Percentiles rank a stretch among this genome's conserved stretches.
phyloP scores from a whole-genome alignment of 2,797 vertebrate species.

The Carduelis carduelis region DNA sequence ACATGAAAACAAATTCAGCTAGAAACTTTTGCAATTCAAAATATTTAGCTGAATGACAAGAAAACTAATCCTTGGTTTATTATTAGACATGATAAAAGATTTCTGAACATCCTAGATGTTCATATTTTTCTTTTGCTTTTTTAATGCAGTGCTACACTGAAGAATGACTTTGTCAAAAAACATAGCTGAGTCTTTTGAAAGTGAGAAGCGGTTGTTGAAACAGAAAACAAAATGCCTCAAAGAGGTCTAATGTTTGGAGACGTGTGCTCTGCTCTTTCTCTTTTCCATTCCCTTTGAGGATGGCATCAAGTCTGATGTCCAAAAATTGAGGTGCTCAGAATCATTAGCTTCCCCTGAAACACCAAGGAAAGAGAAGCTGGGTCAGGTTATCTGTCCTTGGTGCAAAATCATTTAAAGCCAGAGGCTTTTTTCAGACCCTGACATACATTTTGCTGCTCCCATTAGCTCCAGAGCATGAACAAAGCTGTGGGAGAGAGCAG shows the following conservation, averaged over 20 bases:
- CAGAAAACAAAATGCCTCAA: background rate
- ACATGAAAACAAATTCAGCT: background rate
- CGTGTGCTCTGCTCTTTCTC: background rate
- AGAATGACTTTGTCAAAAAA: constrained; percentile 25
- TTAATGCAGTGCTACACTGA: constrained; percentile 44
- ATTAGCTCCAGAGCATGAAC: background rate
- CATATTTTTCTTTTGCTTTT: constrained; percentile 29
- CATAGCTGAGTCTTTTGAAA: background rate
- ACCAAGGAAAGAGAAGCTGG: background rate
- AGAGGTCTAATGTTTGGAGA: background rate
- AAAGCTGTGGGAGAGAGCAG: background rate
- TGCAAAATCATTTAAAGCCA: background rate
- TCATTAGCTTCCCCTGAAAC: background rate
- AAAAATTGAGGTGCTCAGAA: background rate
- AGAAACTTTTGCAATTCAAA: constrained; percentile 40
- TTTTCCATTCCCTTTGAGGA: background rate
- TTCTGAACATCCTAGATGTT: constrained; percentile 5
- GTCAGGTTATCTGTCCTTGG: background rate
- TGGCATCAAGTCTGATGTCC: background rate
- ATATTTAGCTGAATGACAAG: constrained; percentile 40
- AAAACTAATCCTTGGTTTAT: constrained; percentile 28
- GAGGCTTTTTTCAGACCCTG: background rate
- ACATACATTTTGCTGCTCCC: background rate
- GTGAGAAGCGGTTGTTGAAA: background rate
- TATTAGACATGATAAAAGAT: constrained; percentile 37